Base-by-base conservation (phyloP, 1,140 invertebrate genomes). In the Zophobas atratus region DNA sequence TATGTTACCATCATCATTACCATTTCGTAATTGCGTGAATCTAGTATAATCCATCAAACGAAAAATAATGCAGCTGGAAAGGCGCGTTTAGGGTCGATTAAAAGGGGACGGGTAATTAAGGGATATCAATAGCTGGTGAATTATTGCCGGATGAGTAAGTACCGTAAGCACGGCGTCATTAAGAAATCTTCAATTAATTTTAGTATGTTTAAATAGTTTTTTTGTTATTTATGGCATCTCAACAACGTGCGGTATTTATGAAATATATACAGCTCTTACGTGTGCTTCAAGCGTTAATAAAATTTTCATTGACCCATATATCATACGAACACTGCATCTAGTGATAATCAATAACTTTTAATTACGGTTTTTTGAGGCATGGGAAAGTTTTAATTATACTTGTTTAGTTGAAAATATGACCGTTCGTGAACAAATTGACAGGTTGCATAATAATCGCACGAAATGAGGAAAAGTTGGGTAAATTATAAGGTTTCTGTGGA, bases 291-390 rank as follows among this genome's bases (percentile, higher is more conserved):
- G 55, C 34, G 49, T 57, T 57, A 20, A 57, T 57, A 57, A 57
- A 57, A 57, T 57, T 57, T 57, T 57, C 55, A 57, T 32, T 67
- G 60, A 67, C 38, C 60, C 60, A 67, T 67, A 41, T 67, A 20
- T 67, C 39, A 60, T 63, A n/a, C 5, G 6, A 63, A 34, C 20
- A 20, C 20, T 20, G 20, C 20, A 20, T 20, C 20, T 63, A 38
- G 57, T 2, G 1, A 63, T 39, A 38, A 67, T 67, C 60, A 43
- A 48, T 67, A 48, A 46, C 38, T 67, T 67, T 67, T 67, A 67
- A 67, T 67, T 67, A 67, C 8, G 1, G 39, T 8, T 67, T 67
- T 67, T 38, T 1, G 2, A 20, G 55, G 2, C 55, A 43, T 32
- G 36, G 6, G 56, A 67, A 67, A 67, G 38, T 43, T 67, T 34